Percentiles rank a stretch among this genome's conserved stretches.
Evolutionary conservation across 2,113 vertebrate genomes (phyloP).

Genomic region (Pan paniscus): DNA sequence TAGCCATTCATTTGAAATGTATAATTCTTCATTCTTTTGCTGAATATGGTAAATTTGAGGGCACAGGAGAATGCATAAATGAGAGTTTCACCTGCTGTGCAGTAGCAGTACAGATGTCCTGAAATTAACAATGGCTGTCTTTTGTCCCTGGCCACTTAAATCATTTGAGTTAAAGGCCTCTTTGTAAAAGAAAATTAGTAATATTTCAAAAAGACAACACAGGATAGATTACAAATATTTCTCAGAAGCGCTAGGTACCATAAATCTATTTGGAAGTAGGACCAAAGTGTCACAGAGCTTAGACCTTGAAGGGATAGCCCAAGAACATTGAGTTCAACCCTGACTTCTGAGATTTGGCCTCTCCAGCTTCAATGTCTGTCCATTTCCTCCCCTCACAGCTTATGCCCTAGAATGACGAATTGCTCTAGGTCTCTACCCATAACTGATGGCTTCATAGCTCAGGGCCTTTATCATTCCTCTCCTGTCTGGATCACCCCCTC

Average conservation of each 20-base stretch:
- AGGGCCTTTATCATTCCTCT: background rate
- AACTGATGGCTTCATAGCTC: background rate
- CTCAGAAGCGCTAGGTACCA: background rate
- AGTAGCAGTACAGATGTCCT: background rate
- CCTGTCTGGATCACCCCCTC: background rate
- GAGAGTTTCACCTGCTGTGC: background rate
- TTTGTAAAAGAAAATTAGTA: constrained; percentile 47
- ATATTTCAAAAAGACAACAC: constrained; percentile 11
- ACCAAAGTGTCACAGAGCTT: background rate
- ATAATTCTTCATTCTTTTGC: background rate
- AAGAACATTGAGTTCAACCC: background rate
- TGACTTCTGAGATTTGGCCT: background rate
- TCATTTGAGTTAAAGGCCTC: background rate
- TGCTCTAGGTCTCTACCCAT: background rate
- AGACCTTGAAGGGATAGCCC: background rate
- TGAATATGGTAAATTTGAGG: background rate
- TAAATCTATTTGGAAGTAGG: constrained; percentile 2
- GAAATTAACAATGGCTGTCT: background rate
- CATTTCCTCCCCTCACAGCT: too few species aligned
- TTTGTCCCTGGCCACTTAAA: constrained; percentile 36
- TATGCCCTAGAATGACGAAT: background rate
- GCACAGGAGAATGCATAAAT: background rate
- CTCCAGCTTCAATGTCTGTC: background rate
- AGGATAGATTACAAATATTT: background rate
- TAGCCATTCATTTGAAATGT: background rate